Conservation (phyloP, 2,797 vertebrate genomes). For the Gobio occitaniae region DNA sequence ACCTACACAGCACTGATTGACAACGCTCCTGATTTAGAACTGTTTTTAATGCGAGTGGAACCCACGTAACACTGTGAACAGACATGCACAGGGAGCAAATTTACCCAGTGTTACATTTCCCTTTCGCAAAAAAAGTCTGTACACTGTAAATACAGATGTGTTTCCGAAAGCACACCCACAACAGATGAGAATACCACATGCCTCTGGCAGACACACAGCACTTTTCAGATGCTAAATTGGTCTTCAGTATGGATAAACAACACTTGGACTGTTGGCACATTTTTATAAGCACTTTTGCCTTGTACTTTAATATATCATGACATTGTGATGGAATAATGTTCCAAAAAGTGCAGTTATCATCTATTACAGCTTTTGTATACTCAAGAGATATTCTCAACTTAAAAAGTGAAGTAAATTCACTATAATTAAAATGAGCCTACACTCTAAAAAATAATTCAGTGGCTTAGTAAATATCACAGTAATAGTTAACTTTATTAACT, state of each 20-base stretch:
- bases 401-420: neutral
- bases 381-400: neutral
- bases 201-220: slow-evolving; percentile 20
- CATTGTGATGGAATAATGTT: neutral
- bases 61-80: slow-evolving; percentile 5
- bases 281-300: neutral
- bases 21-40: slow-evolving; percentile 4
- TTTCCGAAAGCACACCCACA: slow-evolving; percentile 35
- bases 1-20: slow-evolving; percentile 34
- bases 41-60: neutral
- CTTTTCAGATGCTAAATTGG: slow-evolving; percentile 39
- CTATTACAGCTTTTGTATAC: neutral
- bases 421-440: neutral
- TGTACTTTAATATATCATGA: neutral
- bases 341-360: neutral
- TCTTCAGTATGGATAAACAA: slow-evolving; percentile 22
- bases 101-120: neutral
- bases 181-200: slow-evolving; percentile 46
- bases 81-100: slow-evolving; percentile 2
- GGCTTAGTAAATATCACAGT: too few relatives aligned
- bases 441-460: too few relatives aligned
- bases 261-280: slow-evolving; percentile 14
- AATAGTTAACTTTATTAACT: too few relatives aligned
- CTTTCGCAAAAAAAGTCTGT: slow-evolving; percentile 20
- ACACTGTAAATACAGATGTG: slow-evolving; percentile 41